Base-by-base conservation (phyloP, 2,888 invertebrate species). In the Morpho helenor region DNA sequence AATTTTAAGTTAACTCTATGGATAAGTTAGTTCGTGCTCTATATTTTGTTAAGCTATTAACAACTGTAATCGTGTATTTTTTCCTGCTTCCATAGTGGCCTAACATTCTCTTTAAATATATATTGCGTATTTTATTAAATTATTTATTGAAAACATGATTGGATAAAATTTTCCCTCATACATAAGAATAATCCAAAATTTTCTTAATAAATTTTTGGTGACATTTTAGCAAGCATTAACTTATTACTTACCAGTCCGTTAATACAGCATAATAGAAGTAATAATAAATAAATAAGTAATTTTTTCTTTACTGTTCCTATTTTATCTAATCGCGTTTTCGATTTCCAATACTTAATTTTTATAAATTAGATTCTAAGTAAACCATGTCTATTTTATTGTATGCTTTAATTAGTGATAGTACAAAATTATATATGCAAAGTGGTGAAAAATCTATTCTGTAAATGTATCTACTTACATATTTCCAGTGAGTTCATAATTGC, bases 321-420 rank as follows among this genome's bases (percentile, higher is more conserved):
- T 8, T 44, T 44, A 49, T 44, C 44, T 49, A 49, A 49, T 49
- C 55, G 7, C 43, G 39, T 49, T 48, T 48, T 45, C 31, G 31
- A 8, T 42, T 39, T 41, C 8, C 8, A 8, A 9, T 47, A 31
- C 41, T 43, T 9, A n/a, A 7, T 48, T 54, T 42, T 43, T 54
- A 43, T 48, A 52, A 16, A 49, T 48, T 55, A 55, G 55, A 43
- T 43, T 49, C 42, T 62, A 57, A 62, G 57, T 50, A 10, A 50
- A 66, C 62, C 49, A 52, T 65, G 61, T 68, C 62, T 67, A 68
- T 68, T 70, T 70, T 64, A 58, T 67, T 70, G 62, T 64, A 59
- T 65, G 68, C 68, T 68, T 67, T 69, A 63, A 66, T 62, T 61
- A 63, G 59, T 52, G 22, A 52, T 64, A 64, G 56, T 60, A 53